These are phyloP conservation scores for Cirrhinus molitorella DNA, from an alignment of 2,797 vertebrate species.

Conservation along the genomic window DNA sequence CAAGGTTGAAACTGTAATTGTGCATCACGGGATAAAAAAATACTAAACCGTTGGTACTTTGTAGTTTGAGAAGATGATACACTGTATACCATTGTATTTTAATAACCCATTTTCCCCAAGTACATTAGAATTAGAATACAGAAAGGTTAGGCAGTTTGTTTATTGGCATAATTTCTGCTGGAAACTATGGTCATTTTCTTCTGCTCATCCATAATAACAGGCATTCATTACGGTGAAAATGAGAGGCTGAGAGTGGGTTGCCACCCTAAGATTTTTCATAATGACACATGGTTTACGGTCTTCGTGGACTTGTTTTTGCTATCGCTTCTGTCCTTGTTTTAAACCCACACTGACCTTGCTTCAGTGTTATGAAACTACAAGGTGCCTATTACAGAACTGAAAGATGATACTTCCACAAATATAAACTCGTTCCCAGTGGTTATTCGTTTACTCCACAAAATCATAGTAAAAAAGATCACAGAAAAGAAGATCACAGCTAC, in stretches of 20 bases:
- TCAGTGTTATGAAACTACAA: background rate
- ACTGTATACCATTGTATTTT: conserved; percentile 21
- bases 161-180: conserved; percentile 27
- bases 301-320: conserved; percentile 21
- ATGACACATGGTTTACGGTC: conserved; percentile 23
- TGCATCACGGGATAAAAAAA: background rate
- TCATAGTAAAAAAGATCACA: background rate
- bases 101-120: conserved; percentile 3
- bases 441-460: background rate
- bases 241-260: conserved; percentile 10
- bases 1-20: background rate
- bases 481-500: background rate
- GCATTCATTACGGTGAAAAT: conserved; percentile 32
- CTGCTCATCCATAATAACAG: conserved; percentile 25
- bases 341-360: background rate
- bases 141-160: conserved; percentile 9
- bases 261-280: conserved; percentile 43
- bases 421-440: background rate
- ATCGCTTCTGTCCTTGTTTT: conserved; percentile 2
- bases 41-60: background rate
- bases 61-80: background rate
- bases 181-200: conserved; percentile 25
- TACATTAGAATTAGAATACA: conserved; percentile 17
- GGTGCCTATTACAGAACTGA: conserved; percentile 5
- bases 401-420: background rate